A percentile compares a stretch with the other conserved stretches of the same genome.
Evolutionary conservation across 2,797 vertebrate genomes (phyloP).

Genomic region (Coregonus suidteri): DNA sequence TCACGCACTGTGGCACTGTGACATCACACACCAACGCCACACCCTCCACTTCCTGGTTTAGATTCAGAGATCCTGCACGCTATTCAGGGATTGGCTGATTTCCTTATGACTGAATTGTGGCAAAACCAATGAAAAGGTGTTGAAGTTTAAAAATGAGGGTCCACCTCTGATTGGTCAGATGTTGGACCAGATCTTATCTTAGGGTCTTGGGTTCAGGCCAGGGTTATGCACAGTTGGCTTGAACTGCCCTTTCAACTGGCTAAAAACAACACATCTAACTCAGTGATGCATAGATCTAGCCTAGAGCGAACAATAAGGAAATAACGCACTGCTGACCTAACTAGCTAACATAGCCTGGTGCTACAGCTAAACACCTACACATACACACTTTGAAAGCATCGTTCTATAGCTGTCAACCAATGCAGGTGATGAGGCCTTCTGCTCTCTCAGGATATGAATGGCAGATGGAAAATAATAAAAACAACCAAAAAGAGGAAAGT

Average conservation of each 20-base stretch:
- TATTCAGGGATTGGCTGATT: not conserved
- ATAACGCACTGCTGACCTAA: not conserved
- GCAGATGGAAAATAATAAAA: not conserved
- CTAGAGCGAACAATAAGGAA: not conserved
- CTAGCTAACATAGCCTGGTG: not conserved
- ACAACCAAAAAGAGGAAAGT: not conserved
- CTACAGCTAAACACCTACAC: not conserved
- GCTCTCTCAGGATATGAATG: not conserved
- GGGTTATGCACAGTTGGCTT: not conserved
- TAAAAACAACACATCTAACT: not conserved
- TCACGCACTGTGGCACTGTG: slow-evolving; percentile 34
- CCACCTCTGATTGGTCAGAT: not conserved
- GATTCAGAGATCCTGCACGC: slow-evolving; percentile 19
- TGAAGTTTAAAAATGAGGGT: not conserved
- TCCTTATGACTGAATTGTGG: not conserved
- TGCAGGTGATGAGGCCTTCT: not conserved
- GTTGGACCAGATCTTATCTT: not conserved
- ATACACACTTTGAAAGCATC: not conserved
- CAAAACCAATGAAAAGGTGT: not conserved
- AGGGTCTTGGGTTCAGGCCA: not conserved
- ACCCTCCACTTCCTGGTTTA: slow-evolving; percentile 57
- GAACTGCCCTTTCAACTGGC: not conserved
- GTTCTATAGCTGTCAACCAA: not conserved
- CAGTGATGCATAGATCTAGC: not conserved
- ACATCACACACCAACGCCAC: slow-evolving; percentile 49